Base-by-base conservation (phyloP, 2,113 vertebrate species). In the Felis catus region DNA sequence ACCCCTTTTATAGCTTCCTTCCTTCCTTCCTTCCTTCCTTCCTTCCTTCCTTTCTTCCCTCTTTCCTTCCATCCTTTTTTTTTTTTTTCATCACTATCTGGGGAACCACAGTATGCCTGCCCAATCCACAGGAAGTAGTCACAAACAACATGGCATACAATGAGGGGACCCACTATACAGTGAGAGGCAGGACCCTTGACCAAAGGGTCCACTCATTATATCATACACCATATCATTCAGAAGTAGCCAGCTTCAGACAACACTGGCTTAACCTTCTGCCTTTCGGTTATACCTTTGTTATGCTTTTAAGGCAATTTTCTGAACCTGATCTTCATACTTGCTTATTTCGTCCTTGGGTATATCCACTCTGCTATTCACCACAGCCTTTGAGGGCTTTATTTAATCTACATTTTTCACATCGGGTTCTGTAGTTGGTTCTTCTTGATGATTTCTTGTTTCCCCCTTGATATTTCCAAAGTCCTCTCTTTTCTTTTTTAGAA, bases 381-480 rank as follows among this genome's bases (percentile, higher is more conserved):
- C 55, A 84, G 23, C 5, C 39, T 71, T 45, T 92, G 53, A 29
- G 23, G 36, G 61, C 18, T 76, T 93, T 78, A 76, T 76, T 85
- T 85, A 55, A 63, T 76, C 70, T 85, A 48, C 29, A 31, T 93
- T 76, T 53, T 84, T 65, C 23, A 10, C 21, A 45, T 83, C 58
- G 51, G 68, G 41, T 36, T 85, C 31, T 65, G 14, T 51, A 76
- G 65, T 70, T 83, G 53, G 53, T 63, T 84, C 23, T 63, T 84
- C 23, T 61, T 83, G 63, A 36, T 65, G 33, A 74, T 66, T 76
- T 74, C 31, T 65, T 51, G 7, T 74, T 48, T 65, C 81, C 23
- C 16, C 66, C 33, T 85, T 84, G 68, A 63, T 92, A n/a, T 84
- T 63, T 65, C 91, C 55, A 36, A 83, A 85, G 7, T 74, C 41